Evolutionary conservation across 2,113 vertebrate species (phyloP).

Genomic region (Charadrius vociferus): DNA sequence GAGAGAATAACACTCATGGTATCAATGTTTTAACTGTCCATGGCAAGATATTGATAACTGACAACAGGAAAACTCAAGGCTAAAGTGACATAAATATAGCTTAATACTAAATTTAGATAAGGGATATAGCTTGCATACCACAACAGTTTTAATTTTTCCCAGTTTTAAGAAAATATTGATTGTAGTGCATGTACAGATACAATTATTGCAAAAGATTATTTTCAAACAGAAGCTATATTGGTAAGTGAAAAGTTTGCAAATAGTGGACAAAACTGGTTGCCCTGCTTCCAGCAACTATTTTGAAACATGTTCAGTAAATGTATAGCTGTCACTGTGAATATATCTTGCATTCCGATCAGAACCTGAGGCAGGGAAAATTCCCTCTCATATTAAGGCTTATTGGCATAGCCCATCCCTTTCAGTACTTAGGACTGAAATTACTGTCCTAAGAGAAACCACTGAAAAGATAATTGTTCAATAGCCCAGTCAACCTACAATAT

Average conservation of each 20-base stretch:
- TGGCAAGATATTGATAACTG: neutral
- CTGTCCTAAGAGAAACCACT: conserved; percentile 64
- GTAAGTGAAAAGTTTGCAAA: neutral
- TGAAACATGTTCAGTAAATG: conserved; percentile 60
- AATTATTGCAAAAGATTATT: neutral
- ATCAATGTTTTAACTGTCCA: neutral
- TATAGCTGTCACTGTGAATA: conserved; percentile 44
- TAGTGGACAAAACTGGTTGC: neutral
- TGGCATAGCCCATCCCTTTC: conserved; percentile 50
- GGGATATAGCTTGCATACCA: neutral
- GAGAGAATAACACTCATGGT: neutral
- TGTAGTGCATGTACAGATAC: neutral
- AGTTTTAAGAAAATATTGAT: neutral
- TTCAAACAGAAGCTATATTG: neutral
- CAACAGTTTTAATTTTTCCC: neutral
- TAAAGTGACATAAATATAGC: neutral
- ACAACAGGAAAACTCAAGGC: neutral
- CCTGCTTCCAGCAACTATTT: conserved; percentile 31
- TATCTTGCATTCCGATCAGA: conserved; percentile 70
- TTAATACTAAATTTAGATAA: neutral
- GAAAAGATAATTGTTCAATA: conserved; percentile 73
- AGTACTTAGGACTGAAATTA: conserved; percentile 64
- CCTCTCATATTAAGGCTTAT: conserved; percentile 65
- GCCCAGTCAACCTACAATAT: conserved; percentile 56
- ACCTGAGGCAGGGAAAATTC: conserved; percentile 67